Evolutionary conservation across 2,888 invertebrate species (phyloP), one percentile per base, ranked within the genome.

Genomic region (Protonemura montana): DNA sequence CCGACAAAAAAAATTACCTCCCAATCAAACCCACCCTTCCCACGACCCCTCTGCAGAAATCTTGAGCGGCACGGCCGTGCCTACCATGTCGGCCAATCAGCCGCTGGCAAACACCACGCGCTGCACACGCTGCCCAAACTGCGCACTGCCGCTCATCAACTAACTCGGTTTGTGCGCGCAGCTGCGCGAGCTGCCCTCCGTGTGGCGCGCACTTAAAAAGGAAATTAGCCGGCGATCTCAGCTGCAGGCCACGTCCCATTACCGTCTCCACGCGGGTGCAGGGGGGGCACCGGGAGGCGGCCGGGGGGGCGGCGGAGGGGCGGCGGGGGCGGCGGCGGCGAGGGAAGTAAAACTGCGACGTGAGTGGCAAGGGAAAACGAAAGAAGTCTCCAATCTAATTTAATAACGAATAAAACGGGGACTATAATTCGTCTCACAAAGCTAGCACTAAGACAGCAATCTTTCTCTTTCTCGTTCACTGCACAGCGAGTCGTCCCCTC

Each of bases 381-480:
- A 87, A 87, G 77, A 77, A 87, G 85, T 85, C 87, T 85, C 87
- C 87, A 86, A 88, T 87, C 87, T 88, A 88, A 88, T 88, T 88
- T 88, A 88, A 88, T 88, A 88, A 88, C 87, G 88, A 87, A 88
- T 87, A 88, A 88, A 88, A 87, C 87, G 85, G 87, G 87, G 85
- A 78, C 29, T 81, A 81, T 26, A 78, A 78, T 10, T 76, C 41
- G 25, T 42, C 59, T n/a, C 16, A 26, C 76, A 25, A 28, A 59
- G 59, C 59, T 84, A 7, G 41, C 77, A 77, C 26, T 78, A 21
- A 25, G 27, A 85, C 86, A 77, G 42, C 77, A 78, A 41, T 83
- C 83, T 85, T 85, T 30, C 87, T 82, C 59, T 76, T 85, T 85
- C 59, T 83, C 87, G 81, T 13, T 84, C 35, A 6, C 29, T 84